These are phyloP conservation scores for Cataglyphis hispanica DNA, from an alignment of 1,140 invertebrate genomes.

Conservation along the genomic window DNA sequence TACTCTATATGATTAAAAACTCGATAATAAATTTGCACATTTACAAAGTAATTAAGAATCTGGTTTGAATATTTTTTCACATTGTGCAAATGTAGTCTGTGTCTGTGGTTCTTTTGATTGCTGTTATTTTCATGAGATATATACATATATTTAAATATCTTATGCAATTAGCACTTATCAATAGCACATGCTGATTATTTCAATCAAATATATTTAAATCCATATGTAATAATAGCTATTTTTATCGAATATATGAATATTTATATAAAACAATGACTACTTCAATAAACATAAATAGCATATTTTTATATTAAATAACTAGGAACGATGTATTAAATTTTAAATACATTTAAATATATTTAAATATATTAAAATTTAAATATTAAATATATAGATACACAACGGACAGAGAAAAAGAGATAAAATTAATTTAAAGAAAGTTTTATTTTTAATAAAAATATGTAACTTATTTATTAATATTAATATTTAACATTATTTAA, in stretches of 20 bases:
- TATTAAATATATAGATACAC: neutral
- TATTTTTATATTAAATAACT: neutral
- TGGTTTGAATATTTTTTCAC: neutral
- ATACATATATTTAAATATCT: neutral
- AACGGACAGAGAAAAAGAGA: neutral
- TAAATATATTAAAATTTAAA: too few species aligned
- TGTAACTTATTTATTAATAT: neutral
- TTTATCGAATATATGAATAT: neutral
- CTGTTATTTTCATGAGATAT: neutral
- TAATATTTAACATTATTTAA: neutral
- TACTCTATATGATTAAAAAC: neutral
- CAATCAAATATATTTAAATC: constrained; percentile 9
- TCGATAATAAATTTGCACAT: neutral
- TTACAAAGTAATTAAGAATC: neutral
- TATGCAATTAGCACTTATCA: too few species aligned
- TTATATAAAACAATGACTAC: neutral
- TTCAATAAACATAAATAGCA: neutral
- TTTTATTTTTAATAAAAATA: neutral
- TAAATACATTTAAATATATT: too few species aligned
- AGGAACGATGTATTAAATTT: neutral
- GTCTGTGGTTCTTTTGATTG: neutral
- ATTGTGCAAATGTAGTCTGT: neutral
- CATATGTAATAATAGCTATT: neutral
- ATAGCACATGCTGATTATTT: neutral
- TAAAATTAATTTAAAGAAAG: neutral